Evolutionary conservation across 92 coral and sea anemone species (phyloP).

Genomic region (Palythoa heliodiscus): DNA sequence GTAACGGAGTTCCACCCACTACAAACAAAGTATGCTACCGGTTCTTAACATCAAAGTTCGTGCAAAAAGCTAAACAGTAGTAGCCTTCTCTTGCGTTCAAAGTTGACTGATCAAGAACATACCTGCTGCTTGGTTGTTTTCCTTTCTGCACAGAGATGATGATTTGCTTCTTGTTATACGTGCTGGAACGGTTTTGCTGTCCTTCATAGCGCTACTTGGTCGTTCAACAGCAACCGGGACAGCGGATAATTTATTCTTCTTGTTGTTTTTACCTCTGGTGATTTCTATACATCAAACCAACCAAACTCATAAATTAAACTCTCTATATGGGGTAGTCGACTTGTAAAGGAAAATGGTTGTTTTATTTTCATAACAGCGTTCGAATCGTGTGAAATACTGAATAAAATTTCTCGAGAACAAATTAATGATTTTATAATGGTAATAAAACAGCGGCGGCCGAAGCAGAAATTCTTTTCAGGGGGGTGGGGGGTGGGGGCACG

Average conservation of each 20-base stretch:
- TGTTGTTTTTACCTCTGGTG: background rate
- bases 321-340: too few species aligned
- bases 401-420: too few species aligned
- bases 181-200: background rate
- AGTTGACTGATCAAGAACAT: background rate
- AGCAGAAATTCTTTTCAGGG: too few species aligned
- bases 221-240: background rate
- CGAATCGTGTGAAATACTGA: too few species aligned
- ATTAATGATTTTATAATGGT: too few species aligned
- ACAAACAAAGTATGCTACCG: background rate
- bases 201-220: background rate
- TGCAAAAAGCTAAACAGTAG: background rate
- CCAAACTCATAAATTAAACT: background rate
- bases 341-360: too few species aligned
- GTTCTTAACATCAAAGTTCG: background rate
- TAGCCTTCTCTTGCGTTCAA: background rate
- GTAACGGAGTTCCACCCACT: too few species aligned
- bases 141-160: background rate
- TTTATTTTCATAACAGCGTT: too few species aligned
- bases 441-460: too few species aligned
- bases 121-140: constrained; percentile 2
- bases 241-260: background rate
- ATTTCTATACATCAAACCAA: background rate
- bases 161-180: constrained; percentile 16
- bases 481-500: too few species aligned